phyloP scores from a whole-genome alignment of 1,140 invertebrate species.

The Cydia strobilella region DNA sequence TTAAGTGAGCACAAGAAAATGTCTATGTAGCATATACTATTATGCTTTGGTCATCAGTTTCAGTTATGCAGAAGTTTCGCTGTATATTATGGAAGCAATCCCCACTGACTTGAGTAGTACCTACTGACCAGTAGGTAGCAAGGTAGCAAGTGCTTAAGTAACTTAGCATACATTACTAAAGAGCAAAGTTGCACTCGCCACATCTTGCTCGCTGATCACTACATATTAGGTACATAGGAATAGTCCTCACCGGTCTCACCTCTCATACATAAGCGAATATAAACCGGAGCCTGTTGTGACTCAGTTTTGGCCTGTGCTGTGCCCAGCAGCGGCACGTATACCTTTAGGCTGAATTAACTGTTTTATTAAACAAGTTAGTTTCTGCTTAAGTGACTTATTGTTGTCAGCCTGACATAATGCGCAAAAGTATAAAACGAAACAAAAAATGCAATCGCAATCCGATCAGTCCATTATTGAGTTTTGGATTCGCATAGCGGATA shows the following conservation, averaged over 20 bases:
- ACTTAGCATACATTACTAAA: conserved; percentile 5
- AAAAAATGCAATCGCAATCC: neutral
- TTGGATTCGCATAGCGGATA: neutral
- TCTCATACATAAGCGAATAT: too few relatives aligned
- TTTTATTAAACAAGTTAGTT: too few relatives aligned
- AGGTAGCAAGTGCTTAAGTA: conserved; percentile 10
- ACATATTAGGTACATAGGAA: too few relatives aligned
- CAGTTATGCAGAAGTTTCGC: conserved; percentile 7
- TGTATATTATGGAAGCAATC: conserved; percentile 7
- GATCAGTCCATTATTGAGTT: neutral
- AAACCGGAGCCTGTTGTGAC: too few relatives aligned
- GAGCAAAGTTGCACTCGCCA: neutral
- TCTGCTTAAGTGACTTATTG: too few relatives aligned
- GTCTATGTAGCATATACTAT: neutral
- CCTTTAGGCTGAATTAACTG: too few relatives aligned
- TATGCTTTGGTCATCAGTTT: neutral
- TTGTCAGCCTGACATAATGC: neutral
- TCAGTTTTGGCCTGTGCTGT: too few relatives aligned
- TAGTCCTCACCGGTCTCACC: too few relatives aligned
- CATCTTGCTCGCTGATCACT: neutral
- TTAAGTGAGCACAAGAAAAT: neutral
- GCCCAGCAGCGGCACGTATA: too few relatives aligned
- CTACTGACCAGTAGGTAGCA: neutral
- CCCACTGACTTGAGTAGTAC: neutral
- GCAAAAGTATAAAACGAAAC: neutral